A percentile compares a stretch with the other conserved stretches of the same genome.
These are phyloP conservation scores for Myotis brandtii DNA, from an alignment of 2,113 vertebrate genomes.

Conservation along the genomic window DNA sequence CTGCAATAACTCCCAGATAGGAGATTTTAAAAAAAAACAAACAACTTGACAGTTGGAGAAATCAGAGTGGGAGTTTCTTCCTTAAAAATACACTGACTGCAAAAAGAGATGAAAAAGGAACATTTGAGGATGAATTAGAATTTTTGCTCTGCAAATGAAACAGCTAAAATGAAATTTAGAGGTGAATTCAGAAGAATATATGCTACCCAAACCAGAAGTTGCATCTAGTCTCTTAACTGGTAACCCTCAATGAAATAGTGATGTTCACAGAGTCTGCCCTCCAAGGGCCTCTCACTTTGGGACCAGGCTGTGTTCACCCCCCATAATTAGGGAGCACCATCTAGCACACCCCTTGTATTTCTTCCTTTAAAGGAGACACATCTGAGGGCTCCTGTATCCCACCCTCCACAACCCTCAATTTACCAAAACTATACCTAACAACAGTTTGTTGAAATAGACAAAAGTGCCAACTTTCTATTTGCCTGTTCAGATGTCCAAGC, in stretches of 20 bases:
- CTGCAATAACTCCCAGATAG: background rate
- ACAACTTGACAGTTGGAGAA: background rate
- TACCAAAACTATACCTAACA: background rate
- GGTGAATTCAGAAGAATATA: background rate
- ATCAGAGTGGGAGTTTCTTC: background rate
- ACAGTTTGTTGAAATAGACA: background rate
- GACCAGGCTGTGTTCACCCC: too few species aligned
- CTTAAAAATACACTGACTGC: background rate
- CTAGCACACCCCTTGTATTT: background rate
- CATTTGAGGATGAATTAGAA: background rate
- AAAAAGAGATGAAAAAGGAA: background rate
- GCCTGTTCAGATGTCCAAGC: background rate
- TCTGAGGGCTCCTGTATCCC: background rate
- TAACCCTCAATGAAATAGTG: fast-evolving
- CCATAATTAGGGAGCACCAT: fast-evolving
- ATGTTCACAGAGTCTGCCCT: too few species aligned
- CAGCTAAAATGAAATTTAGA: background rate
- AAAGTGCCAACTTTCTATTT: background rate
- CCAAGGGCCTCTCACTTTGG: fast-evolving
- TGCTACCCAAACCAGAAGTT: background rate
- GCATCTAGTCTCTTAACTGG: background rate
- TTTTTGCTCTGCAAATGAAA: slow-evolving; percentile 8
- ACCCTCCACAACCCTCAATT: background rate
- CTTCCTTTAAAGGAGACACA: background rate
- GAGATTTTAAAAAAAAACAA: background rate